Base-by-base conservation (phyloP, 2,797 vertebrate genomes). In the Thripadectes ignobilis region DNA sequence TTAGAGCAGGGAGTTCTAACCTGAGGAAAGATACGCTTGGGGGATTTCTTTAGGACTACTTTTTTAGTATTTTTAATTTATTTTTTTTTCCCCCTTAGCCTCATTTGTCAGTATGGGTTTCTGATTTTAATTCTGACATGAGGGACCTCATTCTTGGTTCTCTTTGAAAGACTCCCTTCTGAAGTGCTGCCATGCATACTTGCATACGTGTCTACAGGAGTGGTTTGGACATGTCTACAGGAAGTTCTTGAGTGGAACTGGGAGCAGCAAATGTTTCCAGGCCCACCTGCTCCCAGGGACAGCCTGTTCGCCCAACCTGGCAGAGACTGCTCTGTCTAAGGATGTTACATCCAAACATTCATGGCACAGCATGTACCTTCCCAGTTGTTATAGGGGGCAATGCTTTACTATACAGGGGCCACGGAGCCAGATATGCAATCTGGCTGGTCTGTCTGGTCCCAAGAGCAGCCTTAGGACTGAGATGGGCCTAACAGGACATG, bases 361-460 rank as follows among this genome's bases (percentile, higher is more conserved):
- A 3, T 0, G 1, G 59, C 30, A 36, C 22, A 1, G 49, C 10
- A 3, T 4, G 21, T 46, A 30, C 55, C 27, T 62, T 81, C 39
- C 27, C 52, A 29, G 1, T 9, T 32, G 36, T 30, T 59, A 38
- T 8, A 51, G 36, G 43, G 29, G 29, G 19, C 55, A 51, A 2
- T 5, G 0, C 8, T 78, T 68, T 14, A 38, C 75, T 51, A 2
- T 51, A 3, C 8, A 1, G 1, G 27, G 0, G 0, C 62, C 0
- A 0, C 32, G 59, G 75, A 79, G n/a, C 19, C 51, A 46, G n/a
- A 12, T 48, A 30, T 68, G 57, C 45, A 52, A 0, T 12, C 59
- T 72, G 78, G 4, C 38, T 79, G 58, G 27, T 12, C 16, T 55
- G 7, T 58, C 59, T 76, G 43, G 36, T 69, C 46, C 48, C 23